Base-by-base conservation (phyloP, 2,113 vertebrate species). In the Pholis gunnellus region DNA sequence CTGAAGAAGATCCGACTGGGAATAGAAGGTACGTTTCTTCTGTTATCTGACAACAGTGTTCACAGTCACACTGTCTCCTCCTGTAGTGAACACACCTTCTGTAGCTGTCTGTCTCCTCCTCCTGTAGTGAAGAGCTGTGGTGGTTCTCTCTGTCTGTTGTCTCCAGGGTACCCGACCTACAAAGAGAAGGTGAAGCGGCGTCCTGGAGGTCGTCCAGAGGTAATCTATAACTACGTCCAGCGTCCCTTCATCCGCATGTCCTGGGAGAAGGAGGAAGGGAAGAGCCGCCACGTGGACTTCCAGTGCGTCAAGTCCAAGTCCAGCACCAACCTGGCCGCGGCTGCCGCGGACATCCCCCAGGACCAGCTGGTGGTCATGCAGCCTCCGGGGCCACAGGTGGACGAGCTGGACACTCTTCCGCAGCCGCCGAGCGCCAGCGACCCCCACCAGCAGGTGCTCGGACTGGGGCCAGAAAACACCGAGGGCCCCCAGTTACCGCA, bases 221-320 rank as follows among this genome's bases (percentile, higher is more conserved):
- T 99, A 50, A 99, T 99, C 88, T 99, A 99, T 92, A 99, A 99
- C 94, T 99, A 99, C 0, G 98, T 99, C 73, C 98, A 99, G 93
- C 95, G 98, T 85, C 98, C 98, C 0, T 99, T 99, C 87, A 99
- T 99, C 92, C 95, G 97, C 75, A 99, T 99, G 98, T 99, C 98
- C 0, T 99, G 98, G 98, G 98, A 99, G 92, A 99, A 99, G 80
- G 98, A 99, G 81, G 98, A 99, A 84, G 98, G 98, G 0, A 99
- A 99, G 94, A 99, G 98, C 72, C 96, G 98, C 27, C 98, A 99
- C 0, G 98, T 99, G 56, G 98, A 99, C 94, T 99, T 99, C 81
- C 98, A 99, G 91, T 99, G 98, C 0, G 98, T 99, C 20, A 99
- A 99, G 87, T 99, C 98, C 90, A 99, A 99, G 94, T 99, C 98